Conservation (phyloP, 1,140 invertebrate species). For the Drosophila azteca region DNA sequence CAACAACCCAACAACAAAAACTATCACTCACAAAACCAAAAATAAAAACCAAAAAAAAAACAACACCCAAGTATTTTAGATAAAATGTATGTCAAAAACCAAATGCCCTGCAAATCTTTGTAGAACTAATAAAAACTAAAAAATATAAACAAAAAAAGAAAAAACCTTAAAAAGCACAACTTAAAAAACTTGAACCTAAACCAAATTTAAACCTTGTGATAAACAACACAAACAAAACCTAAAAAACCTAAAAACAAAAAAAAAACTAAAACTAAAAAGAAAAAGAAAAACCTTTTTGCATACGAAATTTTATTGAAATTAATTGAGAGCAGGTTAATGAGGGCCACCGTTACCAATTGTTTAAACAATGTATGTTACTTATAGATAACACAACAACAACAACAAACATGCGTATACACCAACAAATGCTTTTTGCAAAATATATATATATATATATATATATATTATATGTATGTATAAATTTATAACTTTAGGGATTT, state of each 20-base stretch:
- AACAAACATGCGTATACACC: constrained; percentile 41
- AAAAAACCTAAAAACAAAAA: no score
- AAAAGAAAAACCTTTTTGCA: constrained; percentile 45
- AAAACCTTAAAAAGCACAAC: constrained; percentile 29
- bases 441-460: background rate
- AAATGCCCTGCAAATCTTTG: constrained; percentile 41
- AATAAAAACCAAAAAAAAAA: constrained; percentile 14
- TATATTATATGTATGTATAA: constrained; percentile 43
- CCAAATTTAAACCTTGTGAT: constrained; percentile 78
- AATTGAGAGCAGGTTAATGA: constrained; percentile 76
- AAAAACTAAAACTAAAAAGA: constrained; percentile 30
- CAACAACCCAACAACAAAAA: constrained; percentile 32
- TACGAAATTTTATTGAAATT: constrained; percentile 63
- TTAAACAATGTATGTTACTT: constrained; percentile 57
- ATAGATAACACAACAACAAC: constrained; percentile 43
- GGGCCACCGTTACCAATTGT: constrained; percentile 72
- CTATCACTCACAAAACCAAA: constrained; percentile 41
- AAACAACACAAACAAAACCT: constrained; percentile 44
- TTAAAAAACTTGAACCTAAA: constrained; percentile 43
- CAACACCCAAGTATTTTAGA: constrained; percentile 73
- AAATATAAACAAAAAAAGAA: constrained; percentile 26
- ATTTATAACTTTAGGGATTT: constrained; percentile 40
- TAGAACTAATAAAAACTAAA: constrained; percentile 39
- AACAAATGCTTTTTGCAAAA: constrained; percentile 46
- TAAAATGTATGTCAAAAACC: constrained; percentile 67